Conservation (phyloP, 2,888 invertebrate genomes). For the Dinocampus coccinellae region DNA sequence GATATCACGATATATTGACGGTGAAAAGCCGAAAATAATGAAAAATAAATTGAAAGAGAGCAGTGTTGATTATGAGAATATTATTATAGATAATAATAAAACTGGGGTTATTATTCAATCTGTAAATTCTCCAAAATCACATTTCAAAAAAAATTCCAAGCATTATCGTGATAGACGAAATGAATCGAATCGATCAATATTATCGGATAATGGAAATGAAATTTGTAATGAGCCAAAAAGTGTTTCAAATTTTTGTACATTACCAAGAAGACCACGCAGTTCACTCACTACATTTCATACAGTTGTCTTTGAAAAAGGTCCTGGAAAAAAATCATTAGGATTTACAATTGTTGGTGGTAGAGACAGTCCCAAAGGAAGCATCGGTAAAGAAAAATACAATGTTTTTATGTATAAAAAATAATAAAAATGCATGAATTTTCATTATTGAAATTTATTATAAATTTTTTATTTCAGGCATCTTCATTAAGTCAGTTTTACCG, state of each 20-base stretch:
- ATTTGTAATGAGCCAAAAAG: conserved; percentile 57
- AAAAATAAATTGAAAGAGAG: conserved; percentile 73
- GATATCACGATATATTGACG: conserved; percentile 72
- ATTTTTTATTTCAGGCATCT: conserved; percentile 73
- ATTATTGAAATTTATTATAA: background rate
- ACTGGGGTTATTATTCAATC: conserved; percentile 69
- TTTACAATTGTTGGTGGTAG: conserved; percentile 91
- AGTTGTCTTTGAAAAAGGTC: conserved; percentile 83
- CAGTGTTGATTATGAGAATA: conserved; percentile 80
- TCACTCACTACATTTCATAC: conserved; percentile 80
- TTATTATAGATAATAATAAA: conserved; percentile 69
- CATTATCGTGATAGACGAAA: conserved; percentile 53
- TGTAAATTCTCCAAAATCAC: conserved; percentile 68
- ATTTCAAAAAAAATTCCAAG: conserved; percentile 62
- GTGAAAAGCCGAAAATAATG: conserved; percentile 48
- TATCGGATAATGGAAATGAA: conserved; percentile 53
- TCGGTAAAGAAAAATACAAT: conserved; percentile 68
- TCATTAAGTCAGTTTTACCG: conserved; percentile 86
- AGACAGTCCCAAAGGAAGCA: conserved; percentile 86
- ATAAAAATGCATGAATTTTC: background rate
- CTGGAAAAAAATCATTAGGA: conserved; percentile 87
- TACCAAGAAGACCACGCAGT: conserved; percentile 79
- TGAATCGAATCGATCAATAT: conserved; percentile 56
- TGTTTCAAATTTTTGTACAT: conserved; percentile 79
- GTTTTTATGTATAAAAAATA: background rate